Percentiles rank a stretch among this genome's conserved stretches.
These are phyloP conservation scores for Carcinoscorpius rotundicauda DNA, from an alignment of 1,140 invertebrate genomes.

Conservation along the genomic window DNA sequence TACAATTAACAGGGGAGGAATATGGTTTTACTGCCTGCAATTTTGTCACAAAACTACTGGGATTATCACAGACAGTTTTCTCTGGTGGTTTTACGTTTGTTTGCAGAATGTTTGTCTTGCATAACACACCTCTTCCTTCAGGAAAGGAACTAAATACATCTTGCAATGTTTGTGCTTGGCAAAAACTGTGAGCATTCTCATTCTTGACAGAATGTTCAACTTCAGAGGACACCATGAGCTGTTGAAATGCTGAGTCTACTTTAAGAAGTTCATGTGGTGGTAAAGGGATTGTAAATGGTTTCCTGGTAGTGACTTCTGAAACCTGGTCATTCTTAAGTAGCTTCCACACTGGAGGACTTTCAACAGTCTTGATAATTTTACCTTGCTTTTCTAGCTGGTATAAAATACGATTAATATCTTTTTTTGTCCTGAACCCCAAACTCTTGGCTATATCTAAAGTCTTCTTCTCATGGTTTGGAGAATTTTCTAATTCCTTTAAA, in stretches of 20 bases:
- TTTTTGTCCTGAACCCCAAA: slow-evolving; percentile 25
- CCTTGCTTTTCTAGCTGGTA: slow-evolving; percentile 26
- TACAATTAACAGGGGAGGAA: slow-evolving; percentile 18
- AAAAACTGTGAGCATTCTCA: slow-evolving; percentile 16
- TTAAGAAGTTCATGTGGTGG: slow-evolving; percentile 9
- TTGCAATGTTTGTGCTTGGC: slow-evolving; percentile 11
- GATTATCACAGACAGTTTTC: background rate
- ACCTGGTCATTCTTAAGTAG: slow-evolving; percentile 14
- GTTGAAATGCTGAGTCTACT: slow-evolving; percentile 7
- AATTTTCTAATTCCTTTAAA: slow-evolving; percentile 21
- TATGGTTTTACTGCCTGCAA: slow-evolving; percentile 5
- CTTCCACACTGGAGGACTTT: slow-evolving; percentile 25
- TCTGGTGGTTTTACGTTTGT: background rate
- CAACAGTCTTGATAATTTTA: slow-evolving; percentile 22
- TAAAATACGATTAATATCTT: slow-evolving; percentile 27
- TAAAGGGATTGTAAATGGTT: slow-evolving; percentile 1
- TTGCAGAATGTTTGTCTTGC: background rate
- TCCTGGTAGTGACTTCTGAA: slow-evolving; percentile 7
- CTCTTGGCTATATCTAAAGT: slow-evolving; percentile 26
- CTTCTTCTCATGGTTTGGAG: slow-evolving; percentile 19
- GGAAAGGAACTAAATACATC: background rate
- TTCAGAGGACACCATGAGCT: slow-evolving; percentile 7
- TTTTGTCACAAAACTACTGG: background rate
- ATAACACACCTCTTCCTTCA: background rate
- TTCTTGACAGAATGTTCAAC: slow-evolving; percentile 13